Percentiles rank a stretch among this genome's conserved stretches.
phyloP scores from a whole-genome alignment of 2,797 vertebrate species.

The Cheracebus regulus region DNA sequence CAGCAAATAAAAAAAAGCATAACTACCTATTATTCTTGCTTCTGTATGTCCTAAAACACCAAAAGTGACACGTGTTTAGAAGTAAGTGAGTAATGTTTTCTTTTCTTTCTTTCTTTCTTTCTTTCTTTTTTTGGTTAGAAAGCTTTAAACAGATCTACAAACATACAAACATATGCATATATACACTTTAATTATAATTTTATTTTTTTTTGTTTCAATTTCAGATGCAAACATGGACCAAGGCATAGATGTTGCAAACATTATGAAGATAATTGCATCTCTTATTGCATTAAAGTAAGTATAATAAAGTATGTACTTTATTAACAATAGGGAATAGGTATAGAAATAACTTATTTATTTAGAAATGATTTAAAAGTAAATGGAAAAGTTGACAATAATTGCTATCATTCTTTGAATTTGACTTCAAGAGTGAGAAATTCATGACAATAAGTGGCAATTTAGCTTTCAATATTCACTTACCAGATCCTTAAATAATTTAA shows the following conservation, averaged over 20 bases:
- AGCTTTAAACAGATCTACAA: background rate
- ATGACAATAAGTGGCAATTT: conserved; percentile 33
- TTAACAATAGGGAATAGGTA: background rate
- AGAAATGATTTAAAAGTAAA: conserved; percentile 2
- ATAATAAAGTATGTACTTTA: conserved; percentile 32
- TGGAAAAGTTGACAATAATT: conserved; percentile 29
- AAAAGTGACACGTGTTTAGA: background rate
- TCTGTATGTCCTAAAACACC: conserved; percentile 18
- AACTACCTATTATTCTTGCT: background rate
- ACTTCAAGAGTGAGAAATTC: conserved; percentile 65
- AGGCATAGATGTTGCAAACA: conserved; percentile 99
- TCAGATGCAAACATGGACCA: conserved; percentile 96
- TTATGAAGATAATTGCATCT: conserved; percentile 98
- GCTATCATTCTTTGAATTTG: conserved; percentile 55
- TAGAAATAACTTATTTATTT: conserved; percentile 25
- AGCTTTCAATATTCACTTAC: conserved; percentile 37
- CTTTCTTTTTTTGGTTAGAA: conserved; percentile 53
- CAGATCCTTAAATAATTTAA: conserved; percentile 58
- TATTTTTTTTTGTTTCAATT: conserved; percentile 76
- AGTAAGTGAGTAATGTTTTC: conserved; percentile 5
- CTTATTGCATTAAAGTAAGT: conserved; percentile 98
- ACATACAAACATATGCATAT: background rate
- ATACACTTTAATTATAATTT: background rate
- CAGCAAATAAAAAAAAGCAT: background rate
- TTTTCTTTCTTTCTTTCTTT: background rate